A percentile compares a stretch with the other conserved stretches of the same genome.
phyloP scores from a whole-genome alignment of 2,888 invertebrate genomes.

The Phengaris arion region DNA sequence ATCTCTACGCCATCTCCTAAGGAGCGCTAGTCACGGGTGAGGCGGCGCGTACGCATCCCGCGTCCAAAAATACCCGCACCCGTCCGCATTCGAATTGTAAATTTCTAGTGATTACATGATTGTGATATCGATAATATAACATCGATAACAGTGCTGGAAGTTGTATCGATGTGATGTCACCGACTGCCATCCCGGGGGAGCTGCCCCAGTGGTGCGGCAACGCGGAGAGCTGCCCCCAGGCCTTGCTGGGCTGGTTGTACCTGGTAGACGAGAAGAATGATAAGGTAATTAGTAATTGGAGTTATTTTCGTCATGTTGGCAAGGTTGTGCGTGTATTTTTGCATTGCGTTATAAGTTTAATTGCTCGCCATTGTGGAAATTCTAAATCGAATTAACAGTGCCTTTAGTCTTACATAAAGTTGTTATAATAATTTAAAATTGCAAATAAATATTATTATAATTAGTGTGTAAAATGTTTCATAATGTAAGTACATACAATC shows the following conservation, averaged over 20 bases:
- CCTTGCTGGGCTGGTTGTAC: conserved; percentile 70
- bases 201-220: conserved; percentile 72
- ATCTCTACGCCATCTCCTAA: conserved; percentile 59
- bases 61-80: conserved; percentile 66
- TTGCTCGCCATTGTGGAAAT: background rate
- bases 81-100: conserved; percentile 40
- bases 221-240: conserved; percentile 62
- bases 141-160: conserved; percentile 33
- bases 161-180: conserved; percentile 65
- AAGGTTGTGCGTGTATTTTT: conserved; percentile 10
- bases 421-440: background rate
- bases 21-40: conserved; percentile 66
- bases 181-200: conserved; percentile 67
- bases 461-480: conserved; percentile 2
- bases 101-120: background rate
- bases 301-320: conserved; percentile 28
- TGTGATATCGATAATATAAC: conserved; percentile 31
- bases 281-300: conserved; percentile 52
- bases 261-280: conserved; percentile 69
- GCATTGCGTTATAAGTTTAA: background rate
- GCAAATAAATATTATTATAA: too few species aligned
- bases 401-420: background rate
- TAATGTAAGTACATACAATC: background rate
- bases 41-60: conserved; percentile 72
- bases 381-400: background rate